Evolutionary conservation across 2,888 invertebrate genomes (phyloP).

Genomic region (Drosophila tanythrix): DNA sequence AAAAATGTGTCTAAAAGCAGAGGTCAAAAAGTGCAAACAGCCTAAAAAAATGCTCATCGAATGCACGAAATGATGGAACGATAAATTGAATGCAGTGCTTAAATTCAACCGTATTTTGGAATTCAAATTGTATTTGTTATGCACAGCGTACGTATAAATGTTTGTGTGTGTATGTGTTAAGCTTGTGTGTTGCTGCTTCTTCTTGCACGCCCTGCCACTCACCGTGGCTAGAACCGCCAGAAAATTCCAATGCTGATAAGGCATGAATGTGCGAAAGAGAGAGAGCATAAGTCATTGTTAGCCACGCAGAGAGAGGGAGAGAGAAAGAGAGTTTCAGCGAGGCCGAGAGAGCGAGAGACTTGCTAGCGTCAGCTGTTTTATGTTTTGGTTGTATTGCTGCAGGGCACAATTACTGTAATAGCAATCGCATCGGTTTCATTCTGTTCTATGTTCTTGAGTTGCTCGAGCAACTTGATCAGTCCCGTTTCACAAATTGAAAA

Average conservation of each 20-base stretch:
- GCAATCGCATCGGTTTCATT: conserved; percentile 58
- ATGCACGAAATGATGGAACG: conserved; percentile 24
- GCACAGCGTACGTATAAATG: conserved; percentile 25
- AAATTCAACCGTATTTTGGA: conserved; percentile 4
- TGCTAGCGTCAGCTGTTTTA: conserved; percentile 67
- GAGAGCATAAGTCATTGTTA: conserved; percentile 22
- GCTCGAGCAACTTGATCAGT: conserved; percentile 56
- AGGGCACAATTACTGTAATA: conserved; percentile 38
- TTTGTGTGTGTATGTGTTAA: conserved; percentile 17
- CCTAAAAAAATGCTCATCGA: conserved; percentile 25
- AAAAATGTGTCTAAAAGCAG: conserved; percentile 49
- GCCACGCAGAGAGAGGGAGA: background rate
- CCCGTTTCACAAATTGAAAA: conserved; percentile 75
- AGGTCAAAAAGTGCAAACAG: conserved; percentile 72
- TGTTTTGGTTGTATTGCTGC: conserved; percentile 68
- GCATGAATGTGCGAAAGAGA: conserved; percentile 13
- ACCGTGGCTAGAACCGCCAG: conserved; percentile 35
- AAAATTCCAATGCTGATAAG: conserved; percentile 69
- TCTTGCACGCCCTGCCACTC: conserved; percentile 48
- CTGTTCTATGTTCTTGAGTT: conserved; percentile 50
- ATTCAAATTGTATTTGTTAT: conserved; percentile 54
- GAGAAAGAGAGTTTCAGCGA: conserved; percentile 15
- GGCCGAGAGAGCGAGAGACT: conserved; percentile 18
- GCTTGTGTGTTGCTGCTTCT: conserved; percentile 46
- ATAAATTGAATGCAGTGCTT: conserved; percentile 21